phyloP scores from a whole-genome alignment of 2,113 vertebrate genomes.

The Scalopus aquaticus region DNA sequence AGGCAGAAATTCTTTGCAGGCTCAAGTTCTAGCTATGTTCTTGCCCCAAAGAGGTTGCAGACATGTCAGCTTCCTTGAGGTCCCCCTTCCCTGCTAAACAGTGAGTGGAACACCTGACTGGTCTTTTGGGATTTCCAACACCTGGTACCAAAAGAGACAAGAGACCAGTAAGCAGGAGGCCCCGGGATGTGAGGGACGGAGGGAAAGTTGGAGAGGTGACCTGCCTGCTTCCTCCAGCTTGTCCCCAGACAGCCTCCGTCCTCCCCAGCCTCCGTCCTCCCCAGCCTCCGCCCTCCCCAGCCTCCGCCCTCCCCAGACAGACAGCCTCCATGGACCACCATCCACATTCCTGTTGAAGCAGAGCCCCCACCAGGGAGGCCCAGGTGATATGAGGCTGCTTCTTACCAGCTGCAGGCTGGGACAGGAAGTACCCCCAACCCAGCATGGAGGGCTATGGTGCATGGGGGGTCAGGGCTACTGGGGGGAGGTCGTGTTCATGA shows the following conservation, averaged over 20 bases:
- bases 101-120: background rate
- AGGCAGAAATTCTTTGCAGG: background rate
- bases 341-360: background rate
- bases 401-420: background rate
- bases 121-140: background rate
- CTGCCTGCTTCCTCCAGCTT: accelerated
- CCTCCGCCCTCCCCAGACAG: background rate
- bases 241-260: background rate
- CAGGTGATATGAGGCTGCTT: background rate
- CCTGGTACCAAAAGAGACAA: background rate
- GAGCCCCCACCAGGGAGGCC: background rate
- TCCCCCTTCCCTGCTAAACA: background rate
- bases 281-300: accelerated
- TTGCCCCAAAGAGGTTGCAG: background rate
- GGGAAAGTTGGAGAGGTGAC: background rate
- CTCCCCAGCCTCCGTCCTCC: too few relatives aligned
- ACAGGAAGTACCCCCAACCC: background rate
- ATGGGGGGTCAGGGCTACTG: background rate
- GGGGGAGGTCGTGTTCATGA: background rate
- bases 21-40: background rate
- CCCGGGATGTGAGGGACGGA: accelerated
- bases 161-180: background rate
- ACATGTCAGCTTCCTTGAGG: background rate
- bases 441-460: background rate
- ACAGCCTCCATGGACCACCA: background rate